Base-by-base conservation (phyloP, 2,113 vertebrate genomes). In the Tonatia bakeri region DNA sequence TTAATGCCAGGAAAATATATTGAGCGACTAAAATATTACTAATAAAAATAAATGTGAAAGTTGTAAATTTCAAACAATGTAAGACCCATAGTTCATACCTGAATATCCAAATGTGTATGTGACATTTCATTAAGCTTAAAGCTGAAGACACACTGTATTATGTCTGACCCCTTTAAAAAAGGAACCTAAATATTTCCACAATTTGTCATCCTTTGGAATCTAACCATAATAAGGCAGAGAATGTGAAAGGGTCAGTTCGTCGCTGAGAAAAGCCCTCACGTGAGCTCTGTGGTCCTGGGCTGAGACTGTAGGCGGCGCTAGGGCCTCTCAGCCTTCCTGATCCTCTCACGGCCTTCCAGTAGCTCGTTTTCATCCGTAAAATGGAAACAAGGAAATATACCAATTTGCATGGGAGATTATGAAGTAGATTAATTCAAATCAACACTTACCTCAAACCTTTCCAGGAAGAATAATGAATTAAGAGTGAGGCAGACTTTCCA, bases 1-100 rank as follows among this genome's bases (percentile, higher is more conserved):
- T 97, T 97, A 98, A 96, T 97, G 95, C 94, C 96, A 97, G 82
- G 87, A 83, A 97, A 98, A 96, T 97, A 96, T 93, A 97, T 96
- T 81, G 89, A 97, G 86, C 1, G 1, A 89, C 94, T 97, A 96
- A 97, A 97, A 97, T 97, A 97, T 97, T 96, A 97, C 96, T 98
- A 98, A 98, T 98, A 98, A 98, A 96, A 96, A 97, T 98, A 97
- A 98, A 97, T 94, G 96, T 95, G 96, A 98, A 98, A 95, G 96
- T 97, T 97, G 94, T 96, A 73, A 96, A 97, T 96, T 98, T 97
- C 93, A 96, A 95, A 95, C 92, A 98, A 83, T 93, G 56, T 92
- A 97, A 87, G 93, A 97, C 96, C 67, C 96, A 91, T 95, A 96
- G 89, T 97, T 97, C 96, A 96, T 98, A 97, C 97, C 97, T 97